Conservation (phyloP, 2,888 invertebrate genomes). For the Xestobium rufovillosum region DNA sequence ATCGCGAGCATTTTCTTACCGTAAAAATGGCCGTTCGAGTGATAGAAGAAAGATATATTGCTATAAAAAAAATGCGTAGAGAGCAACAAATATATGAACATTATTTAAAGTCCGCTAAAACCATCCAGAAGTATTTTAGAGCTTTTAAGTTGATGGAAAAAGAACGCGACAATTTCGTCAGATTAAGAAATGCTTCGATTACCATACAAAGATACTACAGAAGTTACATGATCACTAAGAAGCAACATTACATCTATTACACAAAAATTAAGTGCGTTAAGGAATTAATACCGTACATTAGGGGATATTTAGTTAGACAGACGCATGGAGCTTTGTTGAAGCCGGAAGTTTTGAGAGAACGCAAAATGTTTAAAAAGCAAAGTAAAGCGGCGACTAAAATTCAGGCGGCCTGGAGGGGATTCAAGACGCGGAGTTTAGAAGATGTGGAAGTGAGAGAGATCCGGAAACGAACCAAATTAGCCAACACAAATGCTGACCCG, state of each 20-base stretch:
- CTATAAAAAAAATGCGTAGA: constrained; percentile 40
- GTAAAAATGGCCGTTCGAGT: constrained; percentile 44
- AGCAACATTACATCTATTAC: constrained; percentile 21
- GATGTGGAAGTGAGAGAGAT: constrained; percentile 29
- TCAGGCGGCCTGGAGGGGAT: constrained; percentile 50
- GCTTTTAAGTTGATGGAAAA: constrained; percentile 27
- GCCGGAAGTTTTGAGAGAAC: constrained; percentile 34
- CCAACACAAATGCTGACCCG: constrained; percentile 30
- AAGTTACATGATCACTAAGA: constrained; percentile 30
- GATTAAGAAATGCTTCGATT: constrained; percentile 28
- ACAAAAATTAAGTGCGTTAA: constrained; percentile 25
- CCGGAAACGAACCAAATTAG: constrained; percentile 31
- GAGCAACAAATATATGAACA: constrained; percentile 36
- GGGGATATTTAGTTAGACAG: constrained; percentile 27
- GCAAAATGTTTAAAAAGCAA: constrained; percentile 40
- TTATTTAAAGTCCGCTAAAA: too few species aligned
- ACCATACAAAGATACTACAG: constrained; percentile 30
- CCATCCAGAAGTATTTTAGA: constrained; percentile 44
- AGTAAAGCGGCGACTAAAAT: constrained; percentile 54
- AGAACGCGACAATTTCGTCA: constrained; percentile 26
- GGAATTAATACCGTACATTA: constrained; percentile 37
- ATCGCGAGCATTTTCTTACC: constrained; percentile 31
- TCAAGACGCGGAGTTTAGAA: constrained; percentile 31
- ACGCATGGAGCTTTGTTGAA: constrained; percentile 29
- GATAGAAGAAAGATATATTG: constrained; percentile 39